phyloP scores from a whole-genome alignment of 1,140 invertebrate species.

The Diorhabda elongata region DNA sequence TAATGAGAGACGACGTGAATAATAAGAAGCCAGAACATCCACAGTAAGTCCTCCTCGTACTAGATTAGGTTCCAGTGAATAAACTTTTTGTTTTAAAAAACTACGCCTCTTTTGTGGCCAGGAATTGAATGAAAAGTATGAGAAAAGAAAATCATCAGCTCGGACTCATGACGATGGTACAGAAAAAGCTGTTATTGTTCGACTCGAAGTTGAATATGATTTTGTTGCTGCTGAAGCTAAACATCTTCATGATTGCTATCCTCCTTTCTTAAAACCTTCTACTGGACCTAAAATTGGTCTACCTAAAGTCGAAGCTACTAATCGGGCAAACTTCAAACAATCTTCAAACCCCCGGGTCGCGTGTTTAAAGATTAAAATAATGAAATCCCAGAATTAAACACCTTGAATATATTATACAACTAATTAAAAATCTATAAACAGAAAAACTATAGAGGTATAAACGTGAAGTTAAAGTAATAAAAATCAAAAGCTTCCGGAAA shows the following conservation, averaged over 20 bases:
- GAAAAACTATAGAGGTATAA: no score
- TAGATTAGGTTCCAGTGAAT: neutral
- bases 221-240: constrained; percentile 44
- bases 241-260: constrained; percentile 40
- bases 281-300: constrained; percentile 43
- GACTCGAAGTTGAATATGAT: constrained; percentile 38
- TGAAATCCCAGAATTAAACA: no score
- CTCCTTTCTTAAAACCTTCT: constrained; percentile 26
- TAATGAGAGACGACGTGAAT: no score
- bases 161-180: constrained; percentile 27
- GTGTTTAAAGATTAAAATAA: no score
- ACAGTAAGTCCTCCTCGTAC: no score
- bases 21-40: no score
- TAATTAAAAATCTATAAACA: no score
- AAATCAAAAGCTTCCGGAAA: no score
- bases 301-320: constrained; percentile 33
- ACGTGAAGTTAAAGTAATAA: no score
- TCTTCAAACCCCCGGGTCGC: no score
- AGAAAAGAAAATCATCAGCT: constrained; percentile 1
- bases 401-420: no score
- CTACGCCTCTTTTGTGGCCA: neutral
- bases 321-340: neutral
- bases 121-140: constrained; percentile 5
- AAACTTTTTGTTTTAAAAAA: neutral
- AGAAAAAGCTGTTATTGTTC: constrained; percentile 38